Conservation (phyloP, 2,113 vertebrate genomes). For the Naja naja region DNA sequence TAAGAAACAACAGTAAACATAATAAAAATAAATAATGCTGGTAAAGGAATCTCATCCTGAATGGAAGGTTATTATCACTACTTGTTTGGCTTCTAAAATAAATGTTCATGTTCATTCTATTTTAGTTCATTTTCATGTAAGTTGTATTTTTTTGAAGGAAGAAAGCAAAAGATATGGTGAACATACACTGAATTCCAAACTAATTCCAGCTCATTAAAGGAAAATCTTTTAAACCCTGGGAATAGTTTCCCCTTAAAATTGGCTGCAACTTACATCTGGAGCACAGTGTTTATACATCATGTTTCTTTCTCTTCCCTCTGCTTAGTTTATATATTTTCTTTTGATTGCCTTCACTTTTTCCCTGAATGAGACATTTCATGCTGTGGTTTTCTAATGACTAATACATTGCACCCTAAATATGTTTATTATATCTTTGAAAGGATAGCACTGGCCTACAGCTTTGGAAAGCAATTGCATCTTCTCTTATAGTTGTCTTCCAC, state of each 20-base stretch:
- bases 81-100: neutral
- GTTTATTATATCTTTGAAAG: neutral
- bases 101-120: neutral
- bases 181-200: neutral
- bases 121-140: neutral
- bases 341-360: neutral
- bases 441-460: neutral
- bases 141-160: neutral
- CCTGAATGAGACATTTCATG: neutral
- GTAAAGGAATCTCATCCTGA: neutral
- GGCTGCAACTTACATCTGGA: neutral
- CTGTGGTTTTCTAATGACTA: neutral
- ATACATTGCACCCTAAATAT: neutral
- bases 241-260: neutral
- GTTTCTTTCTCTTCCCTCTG: neutral
- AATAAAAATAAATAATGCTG: neutral
- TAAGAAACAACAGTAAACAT: neutral
- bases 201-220: neutral
- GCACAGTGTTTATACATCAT: neutral
- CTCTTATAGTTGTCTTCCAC: neutral
- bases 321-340: neutral
- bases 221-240: neutral
- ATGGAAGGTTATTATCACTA: neutral
- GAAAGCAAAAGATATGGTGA: neutral
- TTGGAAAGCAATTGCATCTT: neutral